Conservation (phyloP, 2,888 invertebrate genomes). For the Mythimna loreyi region DNA sequence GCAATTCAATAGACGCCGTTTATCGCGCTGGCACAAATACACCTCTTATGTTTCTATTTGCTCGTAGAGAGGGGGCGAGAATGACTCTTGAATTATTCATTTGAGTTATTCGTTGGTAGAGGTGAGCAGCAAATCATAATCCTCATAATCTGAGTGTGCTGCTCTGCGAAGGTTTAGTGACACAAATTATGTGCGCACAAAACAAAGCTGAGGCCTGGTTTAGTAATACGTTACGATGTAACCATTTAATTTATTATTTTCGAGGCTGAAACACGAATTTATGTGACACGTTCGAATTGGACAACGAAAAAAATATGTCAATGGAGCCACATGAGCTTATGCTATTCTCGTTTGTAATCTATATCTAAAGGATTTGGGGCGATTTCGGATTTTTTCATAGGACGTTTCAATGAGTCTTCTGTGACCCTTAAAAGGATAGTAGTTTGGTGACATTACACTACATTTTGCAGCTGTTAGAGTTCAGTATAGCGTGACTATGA, state of each 20-base stretch:
- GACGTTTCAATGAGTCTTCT: slow-evolving; percentile 22
- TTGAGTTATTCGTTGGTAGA: slow-evolving; percentile 56
- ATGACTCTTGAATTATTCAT: slow-evolving; percentile 65
- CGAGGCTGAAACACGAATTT: slow-evolving; percentile 18
- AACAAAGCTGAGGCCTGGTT: slow-evolving; percentile 41
- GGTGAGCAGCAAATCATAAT: slow-evolving; percentile 65
- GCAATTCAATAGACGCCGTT: slow-evolving; percentile 64
- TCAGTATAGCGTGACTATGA: neutral
- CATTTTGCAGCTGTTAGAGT: neutral
- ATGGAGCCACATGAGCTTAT: slow-evolving; percentile 22
- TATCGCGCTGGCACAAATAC: slow-evolving; percentile 59
- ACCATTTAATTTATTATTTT: slow-evolving; percentile 35
- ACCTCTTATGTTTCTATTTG: slow-evolving; percentile 65
- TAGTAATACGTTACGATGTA: slow-evolving; percentile 41
- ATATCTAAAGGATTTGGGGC: neutral
- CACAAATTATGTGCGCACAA: slow-evolving; percentile 56
- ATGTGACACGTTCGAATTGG: slow-evolving; percentile 27
- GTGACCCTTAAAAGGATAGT: neutral
- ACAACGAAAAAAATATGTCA: slow-evolving; percentile 31
- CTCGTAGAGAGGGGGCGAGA: slow-evolving; percentile 52
- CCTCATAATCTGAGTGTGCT: slow-evolving; percentile 60
- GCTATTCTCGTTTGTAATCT: slow-evolving; percentile 11
- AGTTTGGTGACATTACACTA: neutral
- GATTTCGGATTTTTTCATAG: neutral
- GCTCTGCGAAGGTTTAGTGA: slow-evolving; percentile 54